These are phyloP conservation scores for Caenorhabditis doughertyi DNA, from an alignment of 2,888 invertebrate genomes.

Conservation along the genomic window DNA sequence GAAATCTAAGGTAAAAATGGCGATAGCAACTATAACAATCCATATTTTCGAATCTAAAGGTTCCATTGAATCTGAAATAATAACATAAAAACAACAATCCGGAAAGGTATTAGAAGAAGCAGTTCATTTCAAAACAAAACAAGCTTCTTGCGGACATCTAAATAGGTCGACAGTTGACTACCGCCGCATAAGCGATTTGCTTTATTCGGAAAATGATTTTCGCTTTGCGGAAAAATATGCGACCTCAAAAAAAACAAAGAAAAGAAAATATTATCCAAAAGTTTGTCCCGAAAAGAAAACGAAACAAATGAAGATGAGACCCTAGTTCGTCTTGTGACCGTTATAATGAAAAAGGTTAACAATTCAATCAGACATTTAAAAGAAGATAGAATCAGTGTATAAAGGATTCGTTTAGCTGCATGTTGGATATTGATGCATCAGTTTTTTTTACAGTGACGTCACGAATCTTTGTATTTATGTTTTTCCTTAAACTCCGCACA, in stretches of 20 bases:
- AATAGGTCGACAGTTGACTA: conserved; percentile 50
- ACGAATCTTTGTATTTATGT: not conserved
- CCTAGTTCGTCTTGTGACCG: not conserved
- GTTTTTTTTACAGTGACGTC: not conserved
- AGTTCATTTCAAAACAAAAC: conserved; percentile 41
- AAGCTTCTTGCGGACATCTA: conserved; percentile 52
- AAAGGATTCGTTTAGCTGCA: conserved; percentile 9
- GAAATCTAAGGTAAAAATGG: conserved; percentile 25
- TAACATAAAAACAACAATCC: not conserved
- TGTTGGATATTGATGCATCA: not conserved
- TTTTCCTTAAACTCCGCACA: too few species aligned
- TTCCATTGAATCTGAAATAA: conserved; percentile 17
- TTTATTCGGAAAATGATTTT: conserved; percentile 4
- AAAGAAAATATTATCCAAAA: conserved; percentile 10
- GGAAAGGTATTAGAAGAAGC: conserved; percentile 7
- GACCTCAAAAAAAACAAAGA: conserved; percentile 29
- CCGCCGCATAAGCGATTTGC: conserved; percentile 52
- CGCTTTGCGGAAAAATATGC: conserved; percentile 39
- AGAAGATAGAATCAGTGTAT: conserved; percentile 20
- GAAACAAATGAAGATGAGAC: not conserved
- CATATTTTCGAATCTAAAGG: conserved; percentile 31
- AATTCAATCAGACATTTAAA: conserved; percentile 6
- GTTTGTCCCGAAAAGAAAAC: conserved; percentile 1
- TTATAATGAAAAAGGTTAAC: not conserved
- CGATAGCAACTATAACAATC: conserved; percentile 1